These are phyloP conservation scores for Perccottus glenii DNA, from an alignment of 2,113 vertebrate species.

Conservation along the genomic window DNA sequence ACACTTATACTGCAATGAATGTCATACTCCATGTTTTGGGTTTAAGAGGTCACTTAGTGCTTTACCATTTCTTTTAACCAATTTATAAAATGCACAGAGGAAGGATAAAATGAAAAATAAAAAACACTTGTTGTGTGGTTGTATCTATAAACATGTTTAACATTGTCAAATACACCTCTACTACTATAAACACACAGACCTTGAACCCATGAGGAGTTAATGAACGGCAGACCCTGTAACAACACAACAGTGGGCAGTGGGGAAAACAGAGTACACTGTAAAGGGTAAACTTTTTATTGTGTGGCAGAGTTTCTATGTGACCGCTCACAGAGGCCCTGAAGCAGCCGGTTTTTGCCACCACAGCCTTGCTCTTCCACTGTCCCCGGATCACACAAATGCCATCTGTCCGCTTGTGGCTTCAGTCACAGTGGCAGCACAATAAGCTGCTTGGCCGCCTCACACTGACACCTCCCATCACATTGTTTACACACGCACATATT, in stretches of 20 bases:
- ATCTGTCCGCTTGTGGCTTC: slow-evolving; percentile 65
- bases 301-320: slow-evolving; percentile 32
- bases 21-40: no score
- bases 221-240: slow-evolving; percentile 7
- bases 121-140: no score
- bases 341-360: slow-evolving; percentile 56
- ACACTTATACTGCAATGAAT: no score
- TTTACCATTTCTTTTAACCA: no score
- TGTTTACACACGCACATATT: slow-evolving; percentile 44
- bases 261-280: slow-evolving; percentile 37
- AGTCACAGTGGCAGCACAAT: slow-evolving; percentile 40
- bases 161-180: no score
- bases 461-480: slow-evolving; percentile 24
- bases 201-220: no score
- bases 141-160: no score
- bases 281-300: slow-evolving; percentile 61
- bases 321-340: slow-evolving; percentile 52
- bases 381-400: slow-evolving; percentile 72
- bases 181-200: no score
- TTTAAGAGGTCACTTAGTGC: no score
- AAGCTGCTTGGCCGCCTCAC: slow-evolving; percentile 45
- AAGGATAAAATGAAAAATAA: no score
- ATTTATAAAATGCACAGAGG: no score
- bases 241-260: slow-evolving; percentile 17
- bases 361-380: slow-evolving; percentile 55